Evolutionary conservation across 2,888 invertebrate genomes (phyloP).

Genomic region (Diarsia rubi): DNA sequence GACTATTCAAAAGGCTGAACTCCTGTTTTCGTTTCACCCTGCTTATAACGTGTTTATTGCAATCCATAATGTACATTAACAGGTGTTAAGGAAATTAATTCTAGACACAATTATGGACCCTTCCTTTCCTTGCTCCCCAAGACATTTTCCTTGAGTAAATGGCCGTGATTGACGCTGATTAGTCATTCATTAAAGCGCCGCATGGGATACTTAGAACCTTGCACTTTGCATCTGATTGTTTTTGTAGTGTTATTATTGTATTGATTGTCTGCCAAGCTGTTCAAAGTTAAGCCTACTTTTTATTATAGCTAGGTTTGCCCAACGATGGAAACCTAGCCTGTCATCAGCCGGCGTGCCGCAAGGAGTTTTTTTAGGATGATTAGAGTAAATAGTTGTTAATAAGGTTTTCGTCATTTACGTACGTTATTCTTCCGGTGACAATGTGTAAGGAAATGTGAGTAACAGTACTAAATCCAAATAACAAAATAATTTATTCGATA

Average conservation of each 20-base stretch:
- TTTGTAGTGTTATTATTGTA: neutral
- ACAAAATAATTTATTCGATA: neutral
- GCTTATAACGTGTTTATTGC: neutral
- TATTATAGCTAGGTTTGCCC: neutral
- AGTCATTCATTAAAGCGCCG: conserved; percentile 14
- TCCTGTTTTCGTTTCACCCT: neutral
- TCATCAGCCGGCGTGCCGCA: neutral
- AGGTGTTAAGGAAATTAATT: too few species aligned
- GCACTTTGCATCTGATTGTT: conserved; percentile 16
- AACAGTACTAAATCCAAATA: neutral
- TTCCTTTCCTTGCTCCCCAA: neutral
- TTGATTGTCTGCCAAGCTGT: neutral
- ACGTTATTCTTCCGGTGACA: neutral
- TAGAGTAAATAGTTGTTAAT: neutral
- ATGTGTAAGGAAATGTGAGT: neutral
- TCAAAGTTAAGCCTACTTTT: neutral
- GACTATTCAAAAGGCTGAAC: too few species aligned
- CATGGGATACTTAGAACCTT: conserved; percentile 1
- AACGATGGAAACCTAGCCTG: neutral
- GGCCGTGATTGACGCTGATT: conserved; percentile 18
- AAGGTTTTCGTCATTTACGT: neutral
- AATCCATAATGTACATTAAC: too few species aligned
- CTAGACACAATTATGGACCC: too few species aligned
- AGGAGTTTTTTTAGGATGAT: neutral
- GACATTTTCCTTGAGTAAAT: conserved; percentile 15